Base-by-base conservation (phyloP, 2,888 invertebrate species). In the Idaea aversata region DNA sequence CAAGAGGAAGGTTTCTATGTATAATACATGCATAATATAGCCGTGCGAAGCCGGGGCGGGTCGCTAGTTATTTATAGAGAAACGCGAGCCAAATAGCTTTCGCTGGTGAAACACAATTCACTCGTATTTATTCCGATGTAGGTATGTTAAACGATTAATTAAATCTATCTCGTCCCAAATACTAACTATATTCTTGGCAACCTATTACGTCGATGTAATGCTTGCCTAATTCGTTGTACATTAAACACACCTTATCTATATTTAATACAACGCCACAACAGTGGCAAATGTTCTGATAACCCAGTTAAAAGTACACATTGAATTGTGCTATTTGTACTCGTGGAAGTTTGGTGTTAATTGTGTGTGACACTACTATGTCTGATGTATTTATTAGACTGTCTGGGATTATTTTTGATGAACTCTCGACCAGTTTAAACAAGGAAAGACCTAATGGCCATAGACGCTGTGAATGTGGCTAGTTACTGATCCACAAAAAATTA, bases 21-120 rank as follows among this genome's bases (percentile, higher is more conserved):
- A n/a, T n/a, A n/a, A n/a, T n/a, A n/a, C n/a, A n/a, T n/a, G n/a
- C n/a, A n/a, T n/a, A n/a, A n/a, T n/a, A n/a, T n/a, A n/a, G n/a
- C n/a, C n/a, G n/a, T n/a, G n/a, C n/a, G n/a, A n/a, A n/a, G n/a
- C n/a, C n/a, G n/a, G n/a, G n/a, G n/a, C n/a, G n/a, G n/a, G n/a
- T n/a, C n/a, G n/a, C n/a, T n/a, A n/a, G n/a, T n/a, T 87, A 87
- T 89, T 88, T 84, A 85, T 86, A 86, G 79, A 80, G 75, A 80
- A 80, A 80, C 83, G 76, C 78, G 81, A 80, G 90, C 89, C 88
- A 90, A 90, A 88, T 87, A 74, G 87, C 87, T 90, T 90, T 90
- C 87, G 82, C 88, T 84, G 81, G 81, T 84, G 84, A 82, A 75
- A 82, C 76, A 77, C 70, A 67, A 73, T 75, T 72, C 70, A 69